Evolutionary conservation across 2,113 vertebrate species (phyloP), one percentile per base, ranked within the genome.

Genomic region (Coreoperca whiteheadi): DNA sequence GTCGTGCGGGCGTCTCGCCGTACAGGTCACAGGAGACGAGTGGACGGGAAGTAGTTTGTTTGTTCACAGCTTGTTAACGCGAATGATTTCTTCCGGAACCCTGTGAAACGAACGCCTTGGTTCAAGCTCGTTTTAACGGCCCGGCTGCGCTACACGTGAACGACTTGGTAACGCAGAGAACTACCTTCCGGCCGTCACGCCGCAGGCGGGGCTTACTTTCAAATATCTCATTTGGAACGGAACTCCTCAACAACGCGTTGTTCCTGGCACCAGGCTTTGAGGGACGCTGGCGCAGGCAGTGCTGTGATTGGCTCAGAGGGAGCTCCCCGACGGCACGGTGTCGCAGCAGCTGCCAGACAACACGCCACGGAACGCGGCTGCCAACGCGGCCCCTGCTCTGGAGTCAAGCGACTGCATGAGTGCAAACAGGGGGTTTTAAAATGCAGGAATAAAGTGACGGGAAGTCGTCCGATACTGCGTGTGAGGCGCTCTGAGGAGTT

Each of bases 321-420:
- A 77, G 69, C 50, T 63, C 53, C 53, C 84, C 57, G 68, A 50
- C 68, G 74, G 79, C 63, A n/a, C 3, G 1, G 2, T 34, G 32
- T 34, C 54, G 4, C 39, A 41, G 50, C 83, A 77, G 73, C 73
- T 85, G 74, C n/a, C 46, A 51, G 23, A 37, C 73, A 9, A 21
- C 1, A 30, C 30, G 1, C 28, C 2, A 9, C 72, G 6, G 0
- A 4, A 61, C 28, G 15, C 0, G 28, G 30, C 66, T n/a, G 59
- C 74, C 66, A 70, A 70, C 18, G 25, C 11, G 4, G 23, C 32
- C 65, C 25, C 48, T 11, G 25, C 41, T 59, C 67, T 39, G 18
- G 3, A 8, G 46, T n/a, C n/a, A n/a, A n/a, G n/a, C n/a, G n/a
- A n/a, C n/a, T 16, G 50, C 6, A n/a, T 41, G 51, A 72, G 57